Conservation (phyloP, 2,797 vertebrate genomes). For the Falco biarmicus region DNA sequence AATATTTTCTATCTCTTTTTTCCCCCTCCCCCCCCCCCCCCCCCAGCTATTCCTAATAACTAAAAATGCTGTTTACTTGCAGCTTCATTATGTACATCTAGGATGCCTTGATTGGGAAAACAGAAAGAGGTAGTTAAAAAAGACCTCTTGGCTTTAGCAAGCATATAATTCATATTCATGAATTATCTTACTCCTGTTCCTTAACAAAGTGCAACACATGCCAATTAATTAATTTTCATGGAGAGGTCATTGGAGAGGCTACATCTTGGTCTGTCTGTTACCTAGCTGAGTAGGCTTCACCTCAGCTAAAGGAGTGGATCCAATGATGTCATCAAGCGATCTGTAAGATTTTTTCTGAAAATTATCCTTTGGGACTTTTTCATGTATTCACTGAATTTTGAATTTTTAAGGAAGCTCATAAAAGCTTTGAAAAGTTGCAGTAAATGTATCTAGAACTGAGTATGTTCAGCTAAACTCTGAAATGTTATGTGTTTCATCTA, state of each 20-base stretch:
- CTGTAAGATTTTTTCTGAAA: conserved; percentile 37
- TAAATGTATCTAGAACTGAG: not conserved
- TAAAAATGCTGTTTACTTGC: not conserved
- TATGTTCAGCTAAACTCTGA: not conserved
- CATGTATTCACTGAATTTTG: not conserved
- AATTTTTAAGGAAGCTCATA: not conserved
- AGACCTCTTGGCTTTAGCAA: conserved; percentile 35
- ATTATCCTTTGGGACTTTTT: conserved; percentile 10
- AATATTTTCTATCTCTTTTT: not conserved
- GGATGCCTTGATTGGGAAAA: not conserved
- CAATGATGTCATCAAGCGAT: conserved; percentile 21
- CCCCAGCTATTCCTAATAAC: not conserved
- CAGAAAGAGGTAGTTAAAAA: not conserved
- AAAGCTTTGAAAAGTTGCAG: not conserved
- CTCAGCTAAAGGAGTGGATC: conserved; percentile 40
- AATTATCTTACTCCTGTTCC: conserved; percentile 54
- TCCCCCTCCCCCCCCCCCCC: not conserved
- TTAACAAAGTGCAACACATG: conserved; percentile 57
- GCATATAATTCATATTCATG: conserved; percentile 63
- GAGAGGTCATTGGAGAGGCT: conserved; percentile 48
- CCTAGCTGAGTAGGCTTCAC: not conserved
- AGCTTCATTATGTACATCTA: conserved; percentile 1
- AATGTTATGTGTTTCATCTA: not conserved
- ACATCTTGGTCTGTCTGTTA: conserved; percentile 31
- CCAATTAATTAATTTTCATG: conserved; percentile 70